A percentile compares a stretch with the other conserved stretches of the same genome.
Evolutionary conservation across 1,140 invertebrate species (phyloP).

Genomic region (Drusus annulatus): DNA sequence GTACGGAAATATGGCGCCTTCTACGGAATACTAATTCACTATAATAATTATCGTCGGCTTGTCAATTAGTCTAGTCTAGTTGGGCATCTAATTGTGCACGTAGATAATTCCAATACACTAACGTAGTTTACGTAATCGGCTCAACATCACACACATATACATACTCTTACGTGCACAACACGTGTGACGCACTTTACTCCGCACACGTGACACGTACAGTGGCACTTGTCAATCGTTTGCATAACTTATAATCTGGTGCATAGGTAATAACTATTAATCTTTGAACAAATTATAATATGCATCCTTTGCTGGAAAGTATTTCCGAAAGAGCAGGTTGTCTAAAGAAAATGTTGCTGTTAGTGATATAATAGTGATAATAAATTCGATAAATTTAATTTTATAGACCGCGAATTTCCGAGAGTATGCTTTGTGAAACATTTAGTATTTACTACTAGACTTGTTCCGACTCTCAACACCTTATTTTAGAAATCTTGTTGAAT

Average conservation of each 20-base stretch:
- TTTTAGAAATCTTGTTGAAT: too few species aligned
- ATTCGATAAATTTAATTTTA: too few species aligned
- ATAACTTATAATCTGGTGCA: constrained; percentile 44
- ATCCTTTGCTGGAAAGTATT: too few species aligned
- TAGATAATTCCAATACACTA: constrained; percentile 6
- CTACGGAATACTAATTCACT: neutral
- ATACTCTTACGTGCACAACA: neutral
- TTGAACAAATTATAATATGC: neutral
- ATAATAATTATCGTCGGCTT: constrained; percentile 39
- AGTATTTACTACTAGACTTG: too few species aligned
- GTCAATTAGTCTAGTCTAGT: constrained; percentile 51
- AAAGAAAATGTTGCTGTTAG: too few species aligned
- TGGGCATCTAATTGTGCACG: constrained; percentile 31
- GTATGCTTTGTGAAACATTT: too few species aligned
- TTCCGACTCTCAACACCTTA: too few species aligned
- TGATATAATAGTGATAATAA: too few species aligned
- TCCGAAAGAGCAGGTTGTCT: too few species aligned
- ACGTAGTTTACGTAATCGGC: neutral
- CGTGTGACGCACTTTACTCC: neutral
- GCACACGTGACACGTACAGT: neutral
- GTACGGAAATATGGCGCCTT: neutral
- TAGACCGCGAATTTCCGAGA: too few species aligned
- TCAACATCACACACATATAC: neutral
- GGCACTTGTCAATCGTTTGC: constrained; percentile 42
- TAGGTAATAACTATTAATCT: neutral